A percentile compares a stretch with the other conserved stretches of the same genome.
Evolutionary conservation across 92 coral and sea anemone genomes (phyloP).

Genomic region (Paramuricea clavata): DNA sequence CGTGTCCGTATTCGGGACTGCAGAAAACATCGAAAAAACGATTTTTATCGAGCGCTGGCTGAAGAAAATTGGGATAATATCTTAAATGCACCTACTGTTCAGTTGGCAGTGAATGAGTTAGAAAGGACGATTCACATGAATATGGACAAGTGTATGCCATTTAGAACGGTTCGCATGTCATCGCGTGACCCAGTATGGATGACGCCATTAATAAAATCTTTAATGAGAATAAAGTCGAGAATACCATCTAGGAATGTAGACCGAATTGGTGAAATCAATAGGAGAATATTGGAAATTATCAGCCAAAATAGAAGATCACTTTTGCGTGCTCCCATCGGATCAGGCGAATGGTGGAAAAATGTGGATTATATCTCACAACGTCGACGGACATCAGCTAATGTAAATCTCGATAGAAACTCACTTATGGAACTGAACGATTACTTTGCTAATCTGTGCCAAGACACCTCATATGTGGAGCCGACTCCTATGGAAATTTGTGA

Average conservation of each 20-base stretch:
- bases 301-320: background rate
- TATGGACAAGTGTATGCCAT: conserved; percentile 57
- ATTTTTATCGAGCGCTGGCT: background rate
- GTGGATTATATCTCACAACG: conserved; percentile 56
- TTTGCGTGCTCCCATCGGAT: conserved; percentile 3
- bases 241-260: background rate
- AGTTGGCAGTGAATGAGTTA: conserved; percentile 48
- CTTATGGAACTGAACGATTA: no score
- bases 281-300: background rate
- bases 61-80: conserved; percentile 16
- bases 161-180: conserved; percentile 51
- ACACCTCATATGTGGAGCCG: conserved; percentile 59
- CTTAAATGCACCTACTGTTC: conserved; percentile 25
- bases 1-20: conserved; percentile 44
- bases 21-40: no score
- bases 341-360: conserved; percentile 39
- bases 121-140: conserved; percentile 49
- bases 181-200: conserved; percentile 63
- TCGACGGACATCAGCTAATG: background rate
- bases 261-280: background rate
- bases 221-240: conserved; percentile 3
- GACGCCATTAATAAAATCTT: background rate
- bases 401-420: conserved; percentile 28
- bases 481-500: conserved; percentile 45
- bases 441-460: conserved; percentile 65